Evolutionary conservation across 2,113 vertebrate genomes (phyloP).

Genomic region (Onychorhynchus coronatus): DNA sequence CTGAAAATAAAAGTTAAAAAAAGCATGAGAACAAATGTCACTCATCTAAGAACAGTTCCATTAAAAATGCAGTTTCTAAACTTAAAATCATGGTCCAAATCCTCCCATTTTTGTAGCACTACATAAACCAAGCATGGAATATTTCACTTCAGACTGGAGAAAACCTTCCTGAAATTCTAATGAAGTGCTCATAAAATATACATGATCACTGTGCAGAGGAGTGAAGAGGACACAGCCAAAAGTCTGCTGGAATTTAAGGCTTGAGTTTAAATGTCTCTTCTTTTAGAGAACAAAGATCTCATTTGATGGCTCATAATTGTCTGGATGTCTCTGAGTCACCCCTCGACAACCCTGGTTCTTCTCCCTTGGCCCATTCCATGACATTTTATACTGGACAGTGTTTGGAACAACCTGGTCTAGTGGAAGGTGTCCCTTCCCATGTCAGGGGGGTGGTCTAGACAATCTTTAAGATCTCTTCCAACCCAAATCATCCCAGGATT

Average conservation of each 20-base stretch:
- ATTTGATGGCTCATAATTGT: fast-evolving
- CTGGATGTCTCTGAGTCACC: fast-evolving
- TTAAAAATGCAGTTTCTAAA: not conserved
- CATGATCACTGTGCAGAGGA: not conserved
- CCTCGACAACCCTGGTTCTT: not conserved
- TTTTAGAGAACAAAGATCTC: not conserved
- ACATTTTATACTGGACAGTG: fast-evolving
- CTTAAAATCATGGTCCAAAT: not conserved
- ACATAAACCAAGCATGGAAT: not conserved
- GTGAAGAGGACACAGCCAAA: not conserved
- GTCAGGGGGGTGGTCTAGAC: not conserved
- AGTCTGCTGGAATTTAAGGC: not conserved
- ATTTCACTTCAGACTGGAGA: not conserved
- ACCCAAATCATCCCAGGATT: not conserved
- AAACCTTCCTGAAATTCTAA: not conserved
- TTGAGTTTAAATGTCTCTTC: not conserved
- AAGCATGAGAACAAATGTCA: not conserved
- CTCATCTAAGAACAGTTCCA: not conserved
- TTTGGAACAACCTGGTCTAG: not conserved
- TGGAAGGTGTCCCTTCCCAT: fast-evolving
- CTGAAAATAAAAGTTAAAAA: not conserved
- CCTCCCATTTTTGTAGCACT: not conserved
- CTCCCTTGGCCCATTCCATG: fast-evolving
- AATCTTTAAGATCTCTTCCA: not conserved
- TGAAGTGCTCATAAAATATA: not conserved